Conservation (phyloP, 2,797 vertebrate species). For the Linurgus olivaceus region DNA sequence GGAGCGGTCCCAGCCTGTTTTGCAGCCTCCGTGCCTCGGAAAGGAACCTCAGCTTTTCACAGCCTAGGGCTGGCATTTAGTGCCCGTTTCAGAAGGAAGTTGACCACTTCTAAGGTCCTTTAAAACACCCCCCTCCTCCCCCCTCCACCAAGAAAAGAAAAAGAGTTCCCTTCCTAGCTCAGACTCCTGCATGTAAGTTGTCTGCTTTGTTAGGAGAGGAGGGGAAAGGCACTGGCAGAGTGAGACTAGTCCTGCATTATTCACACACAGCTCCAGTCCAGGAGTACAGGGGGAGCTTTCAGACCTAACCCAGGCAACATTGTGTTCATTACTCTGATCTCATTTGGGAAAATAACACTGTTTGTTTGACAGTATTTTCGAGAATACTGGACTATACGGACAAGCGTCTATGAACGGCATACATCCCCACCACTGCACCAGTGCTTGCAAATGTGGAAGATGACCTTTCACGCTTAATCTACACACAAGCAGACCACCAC, state of each 20-base stretch:
- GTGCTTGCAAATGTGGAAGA: not conserved
- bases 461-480: not conserved
- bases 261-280: not conserved
- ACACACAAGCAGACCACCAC: not conserved
- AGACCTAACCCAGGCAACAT: not conserved
- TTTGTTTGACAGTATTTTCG: not conserved
- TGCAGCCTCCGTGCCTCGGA: not conserved
- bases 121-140: not conserved
- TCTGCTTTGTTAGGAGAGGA: slow-evolving; percentile 27
- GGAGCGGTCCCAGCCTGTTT: not conserved
- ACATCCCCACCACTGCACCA: not conserved
- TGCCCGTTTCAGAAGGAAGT: slow-evolving; percentile 57
- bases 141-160: no score
- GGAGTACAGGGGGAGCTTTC: not conserved
- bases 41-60: slow-evolving; percentile 77
- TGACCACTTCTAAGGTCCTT: slow-evolving; percentile 33
- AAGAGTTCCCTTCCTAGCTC: not conserved
- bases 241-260: not conserved
- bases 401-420: not conserved
- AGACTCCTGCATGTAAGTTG: not conserved
- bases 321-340: not conserved
- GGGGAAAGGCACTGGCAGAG: not conserved
- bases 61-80: slow-evolving; percentile 79
- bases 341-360: not conserved
- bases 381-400: not conserved